A percentile compares a stretch with the other conserved stretches of the same genome.
Evolutionary conservation across 2,888 invertebrate species (phyloP).

Genomic region (Polietes domitor): DNA sequence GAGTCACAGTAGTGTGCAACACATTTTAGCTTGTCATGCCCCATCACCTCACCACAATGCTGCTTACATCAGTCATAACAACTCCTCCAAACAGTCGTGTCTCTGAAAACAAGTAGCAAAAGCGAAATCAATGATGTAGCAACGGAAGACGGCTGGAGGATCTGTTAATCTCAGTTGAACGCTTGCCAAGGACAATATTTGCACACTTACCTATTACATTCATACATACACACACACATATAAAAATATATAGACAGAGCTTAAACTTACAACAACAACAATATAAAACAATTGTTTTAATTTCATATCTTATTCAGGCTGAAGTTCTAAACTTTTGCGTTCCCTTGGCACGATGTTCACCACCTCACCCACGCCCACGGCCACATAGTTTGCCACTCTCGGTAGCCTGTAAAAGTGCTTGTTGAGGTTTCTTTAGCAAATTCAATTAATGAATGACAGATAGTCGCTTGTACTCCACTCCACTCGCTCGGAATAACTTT

Average conservation of each 20-base stretch:
- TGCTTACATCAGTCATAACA: background rate
- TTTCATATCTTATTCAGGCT: conserved; percentile 61
- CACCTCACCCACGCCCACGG: background rate
- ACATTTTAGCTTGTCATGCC: conserved; percentile 10
- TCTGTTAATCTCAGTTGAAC: conserved; percentile 45
- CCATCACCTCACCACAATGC: background rate
- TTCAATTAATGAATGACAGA: conserved; percentile 58
- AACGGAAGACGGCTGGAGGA: conserved; percentile 24
- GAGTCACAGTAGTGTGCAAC: conserved; percentile 33
- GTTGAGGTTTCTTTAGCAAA: conserved; percentile 36
- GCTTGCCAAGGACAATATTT: conserved; percentile 2
- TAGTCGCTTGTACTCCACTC: conserved; percentile 30
- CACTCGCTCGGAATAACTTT: conserved; percentile 29
- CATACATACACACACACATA: background rate
- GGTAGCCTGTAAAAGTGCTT: background rate
- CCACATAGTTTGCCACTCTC: background rate
- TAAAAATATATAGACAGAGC: too few species aligned
- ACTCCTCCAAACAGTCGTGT: background rate
- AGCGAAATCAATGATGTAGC: conserved; percentile 50
- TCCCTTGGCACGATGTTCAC: background rate
- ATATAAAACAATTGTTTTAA: conserved; percentile 33
- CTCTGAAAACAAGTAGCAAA: background rate
- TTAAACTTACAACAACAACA: conserved; percentile 50
- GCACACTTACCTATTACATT: background rate
- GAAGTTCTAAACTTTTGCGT: conserved; percentile 44